Evolutionary conservation across 1,140 invertebrate species (phyloP), one percentile per base, ranked within the genome.

Genomic region (Apis cerana): DNA sequence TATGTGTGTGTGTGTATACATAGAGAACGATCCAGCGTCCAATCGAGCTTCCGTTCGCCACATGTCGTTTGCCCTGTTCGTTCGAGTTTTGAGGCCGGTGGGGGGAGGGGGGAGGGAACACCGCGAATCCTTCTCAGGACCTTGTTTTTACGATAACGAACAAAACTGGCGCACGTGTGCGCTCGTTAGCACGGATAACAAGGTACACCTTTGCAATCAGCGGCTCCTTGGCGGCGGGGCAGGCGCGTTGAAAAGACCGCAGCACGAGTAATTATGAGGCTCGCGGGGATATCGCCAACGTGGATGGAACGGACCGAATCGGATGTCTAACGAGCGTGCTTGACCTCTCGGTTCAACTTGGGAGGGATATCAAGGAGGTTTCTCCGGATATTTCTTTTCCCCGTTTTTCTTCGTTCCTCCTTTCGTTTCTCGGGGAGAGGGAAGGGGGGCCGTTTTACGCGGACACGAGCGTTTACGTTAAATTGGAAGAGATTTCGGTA

Each of bases 71-170:
- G 69, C 72, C 23, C 23, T 10, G 7, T 9, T 21, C 56, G 56
- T 58, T 19, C 17, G 0, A 19, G 9, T 2, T 19, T 13, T 27
- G 23, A 5, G 68, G 59, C 69, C 80, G 64, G n/a, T 58, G 67
- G 67, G 68, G 33, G 33, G 2, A 33, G 33, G 33, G 33, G 33
- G 33, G 2, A 5, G n/a, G 12, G 17, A 64, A 27, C 59, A 17
- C 9, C 43, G 43, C n/a, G 52, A 19, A 33, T 19, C 54, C 33
- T 50, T 81, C 80, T 62, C 79, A 70, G 5, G 10, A n/a, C 7
- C 72, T 43, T 43, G 80, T 89, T 89, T 86, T 88, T 68, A 84
- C 82, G 84, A 89, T 86, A 86, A 89, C 70, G 72, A 82, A 84
- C 82, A 77, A 89, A 89, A 86, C 75, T 50, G 58, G 75, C 77